Conservation (phyloP, 2,113 vertebrate genomes). For the Parotia lawesii region DNA sequence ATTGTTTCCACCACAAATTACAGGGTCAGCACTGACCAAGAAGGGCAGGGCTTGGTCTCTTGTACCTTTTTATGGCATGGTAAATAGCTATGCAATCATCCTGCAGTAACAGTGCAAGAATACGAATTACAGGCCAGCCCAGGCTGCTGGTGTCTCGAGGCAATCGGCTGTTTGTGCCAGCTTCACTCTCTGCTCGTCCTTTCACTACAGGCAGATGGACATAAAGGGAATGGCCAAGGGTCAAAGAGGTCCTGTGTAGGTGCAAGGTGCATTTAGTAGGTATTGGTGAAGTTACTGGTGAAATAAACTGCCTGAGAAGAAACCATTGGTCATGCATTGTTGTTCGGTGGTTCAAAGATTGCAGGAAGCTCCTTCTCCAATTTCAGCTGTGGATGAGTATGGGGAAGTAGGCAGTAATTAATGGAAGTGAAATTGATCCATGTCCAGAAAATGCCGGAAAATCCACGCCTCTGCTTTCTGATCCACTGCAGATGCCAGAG, state of each 20-base stretch:
- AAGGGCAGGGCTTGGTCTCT: constrained; percentile 59
- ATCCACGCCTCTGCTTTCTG: background rate
- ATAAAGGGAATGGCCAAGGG: background rate
- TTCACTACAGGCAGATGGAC: background rate
- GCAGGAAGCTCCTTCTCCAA: background rate
- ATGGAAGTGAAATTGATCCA: background rate
- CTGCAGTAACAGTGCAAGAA: constrained; percentile 36
- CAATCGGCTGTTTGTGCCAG: background rate
- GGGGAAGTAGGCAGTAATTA: background rate
- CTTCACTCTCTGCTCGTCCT: background rate
- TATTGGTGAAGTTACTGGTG: background rate
- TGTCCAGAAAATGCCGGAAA: background rate
- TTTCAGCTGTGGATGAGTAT: background rate
- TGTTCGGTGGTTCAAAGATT: background rate
- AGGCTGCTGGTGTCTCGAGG: constrained; percentile 1
- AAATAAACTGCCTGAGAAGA: background rate
- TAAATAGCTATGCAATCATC: constrained; percentile 65
- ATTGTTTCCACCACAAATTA: constrained; percentile 50
- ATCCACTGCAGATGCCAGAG: background rate
- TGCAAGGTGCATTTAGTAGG: background rate
- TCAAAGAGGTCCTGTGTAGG: background rate
- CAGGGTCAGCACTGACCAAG: constrained; percentile 15
- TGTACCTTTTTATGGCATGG: constrained; percentile 67
- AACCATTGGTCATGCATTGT: background rate
- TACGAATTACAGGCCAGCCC: constrained; percentile 52